Evolutionary conservation across 2,797 vertebrate species (phyloP).

Genomic region (Spea hammondii): DNA sequence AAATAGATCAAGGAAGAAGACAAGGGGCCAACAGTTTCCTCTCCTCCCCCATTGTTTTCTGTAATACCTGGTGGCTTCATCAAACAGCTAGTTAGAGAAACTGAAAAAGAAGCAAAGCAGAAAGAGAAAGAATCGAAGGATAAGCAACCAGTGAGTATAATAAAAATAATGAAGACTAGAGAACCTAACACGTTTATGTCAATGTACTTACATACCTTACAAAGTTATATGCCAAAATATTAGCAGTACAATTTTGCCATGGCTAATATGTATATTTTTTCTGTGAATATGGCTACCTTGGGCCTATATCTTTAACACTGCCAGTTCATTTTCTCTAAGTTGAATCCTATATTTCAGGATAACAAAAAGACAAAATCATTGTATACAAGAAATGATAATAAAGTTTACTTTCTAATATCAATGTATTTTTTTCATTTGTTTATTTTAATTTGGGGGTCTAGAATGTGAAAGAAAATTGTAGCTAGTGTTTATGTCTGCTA

Average conservation of each 20-base stretch:
- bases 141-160: conserved; percentile 55
- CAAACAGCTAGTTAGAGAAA: conserved; percentile 88
- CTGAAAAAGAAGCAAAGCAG: conserved; percentile 82
- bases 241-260: not conserved
- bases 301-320: too few relatives aligned
- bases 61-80: conserved; percentile 89
- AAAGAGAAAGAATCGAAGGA: conserved; percentile 75
- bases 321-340: too few relatives aligned
- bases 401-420: too few relatives aligned
- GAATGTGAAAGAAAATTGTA: too few relatives aligned
- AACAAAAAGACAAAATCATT: too few relatives aligned
- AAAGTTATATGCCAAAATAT: not conserved
- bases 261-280: not conserved
- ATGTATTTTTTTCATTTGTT: too few relatives aligned
- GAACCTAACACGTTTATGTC: too few relatives aligned
- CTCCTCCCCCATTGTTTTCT: conserved; percentile 76
- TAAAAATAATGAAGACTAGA: not conserved
- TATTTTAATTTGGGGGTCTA: too few relatives aligned
- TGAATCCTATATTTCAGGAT: too few relatives aligned
- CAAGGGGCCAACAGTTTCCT: conserved; percentile 65
- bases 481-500: too few relatives aligned
- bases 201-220: not conserved
- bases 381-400: too few relatives aligned
- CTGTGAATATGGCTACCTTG: too few relatives aligned
- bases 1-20: conserved; percentile 92